Conservation (phyloP, 2,888 invertebrate species). For the Psylliodes chrysocephalus region DNA sequence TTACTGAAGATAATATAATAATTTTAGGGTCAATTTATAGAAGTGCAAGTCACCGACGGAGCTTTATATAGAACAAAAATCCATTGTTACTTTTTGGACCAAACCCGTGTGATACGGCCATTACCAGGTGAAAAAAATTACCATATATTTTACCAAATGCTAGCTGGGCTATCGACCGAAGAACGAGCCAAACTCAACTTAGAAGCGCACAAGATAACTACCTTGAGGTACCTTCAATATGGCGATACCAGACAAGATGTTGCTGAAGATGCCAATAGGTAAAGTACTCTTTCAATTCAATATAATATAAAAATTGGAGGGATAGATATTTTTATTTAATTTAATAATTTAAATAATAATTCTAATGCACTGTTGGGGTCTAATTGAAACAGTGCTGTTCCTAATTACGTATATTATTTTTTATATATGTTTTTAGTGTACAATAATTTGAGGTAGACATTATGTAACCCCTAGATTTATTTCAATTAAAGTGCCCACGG, state of each 20-base stretch:
- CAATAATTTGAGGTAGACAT: too few relatives aligned
- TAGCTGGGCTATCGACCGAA: constrained; percentile 87
- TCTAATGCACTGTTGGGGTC: too few relatives aligned
- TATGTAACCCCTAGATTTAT: too few relatives aligned
- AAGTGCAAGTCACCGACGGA: constrained; percentile 95
- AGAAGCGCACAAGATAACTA: constrained; percentile 84
- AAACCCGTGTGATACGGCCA: constrained; percentile 89
- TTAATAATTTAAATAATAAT: too few relatives aligned
- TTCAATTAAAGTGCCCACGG: too few relatives aligned
- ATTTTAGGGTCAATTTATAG: constrained; percentile 90
- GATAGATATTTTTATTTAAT: too few relatives aligned
- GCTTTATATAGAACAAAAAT: constrained; percentile 95
- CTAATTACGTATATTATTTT: too few relatives aligned
- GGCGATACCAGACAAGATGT: constrained; percentile 80
- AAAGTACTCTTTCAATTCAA: too few relatives aligned
- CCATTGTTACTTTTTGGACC: constrained; percentile 95
- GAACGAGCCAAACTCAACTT: constrained; percentile 88
- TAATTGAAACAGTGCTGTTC: too few relatives aligned
- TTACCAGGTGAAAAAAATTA: constrained; percentile 92
- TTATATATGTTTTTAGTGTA: too few relatives aligned
- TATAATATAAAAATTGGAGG: too few relatives aligned
- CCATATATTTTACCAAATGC: constrained; percentile 96
- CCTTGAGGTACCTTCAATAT: constrained; percentile 82
- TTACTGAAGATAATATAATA: too few relatives aligned
- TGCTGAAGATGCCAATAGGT: constrained; percentile 73